phyloP scores from a whole-genome alignment of 2,113 vertebrate species.

The Monarcha castaneiventris region DNA sequence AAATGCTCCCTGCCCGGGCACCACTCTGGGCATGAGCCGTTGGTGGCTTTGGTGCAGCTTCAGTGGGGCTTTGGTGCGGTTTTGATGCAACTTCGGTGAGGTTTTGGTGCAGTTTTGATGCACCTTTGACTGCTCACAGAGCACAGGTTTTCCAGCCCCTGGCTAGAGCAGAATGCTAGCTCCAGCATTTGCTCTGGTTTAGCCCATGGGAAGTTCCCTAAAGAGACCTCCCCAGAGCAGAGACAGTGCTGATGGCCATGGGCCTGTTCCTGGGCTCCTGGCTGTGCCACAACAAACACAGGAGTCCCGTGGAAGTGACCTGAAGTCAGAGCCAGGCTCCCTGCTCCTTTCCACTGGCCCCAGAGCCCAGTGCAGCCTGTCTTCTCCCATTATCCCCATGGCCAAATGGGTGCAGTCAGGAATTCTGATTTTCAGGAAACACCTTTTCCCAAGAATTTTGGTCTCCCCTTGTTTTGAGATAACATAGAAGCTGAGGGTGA shows the following conservation, averaged over 20 bases:
- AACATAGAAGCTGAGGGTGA: neutral
- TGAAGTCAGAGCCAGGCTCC: neutral
- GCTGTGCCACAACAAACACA: accelerated
- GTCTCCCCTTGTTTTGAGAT: neutral
- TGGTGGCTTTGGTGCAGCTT: neutral
- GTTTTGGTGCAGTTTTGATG: neutral
- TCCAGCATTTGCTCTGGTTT: neutral
- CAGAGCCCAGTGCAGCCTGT: accelerated
- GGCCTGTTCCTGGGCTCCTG: neutral
- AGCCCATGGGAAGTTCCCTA: accelerated
- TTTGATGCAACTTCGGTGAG: neutral
- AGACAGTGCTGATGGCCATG: accelerated
- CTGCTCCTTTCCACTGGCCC: neutral
- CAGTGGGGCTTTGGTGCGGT: neutral
- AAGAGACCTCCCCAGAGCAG: neutral
- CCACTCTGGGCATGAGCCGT: accelerated
- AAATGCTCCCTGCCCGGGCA: accelerated
- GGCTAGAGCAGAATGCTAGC: neutral
- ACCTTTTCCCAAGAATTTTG: accelerated
- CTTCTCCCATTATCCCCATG: accelerated
- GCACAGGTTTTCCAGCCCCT: neutral
- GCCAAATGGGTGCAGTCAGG: neutral
- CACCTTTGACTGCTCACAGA: neutral
- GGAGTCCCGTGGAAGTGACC: neutral
- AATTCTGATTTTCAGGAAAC: neutral